Conservation (phyloP, 2,797 vertebrate genomes). For the Hafferia zeledoni region DNA sequence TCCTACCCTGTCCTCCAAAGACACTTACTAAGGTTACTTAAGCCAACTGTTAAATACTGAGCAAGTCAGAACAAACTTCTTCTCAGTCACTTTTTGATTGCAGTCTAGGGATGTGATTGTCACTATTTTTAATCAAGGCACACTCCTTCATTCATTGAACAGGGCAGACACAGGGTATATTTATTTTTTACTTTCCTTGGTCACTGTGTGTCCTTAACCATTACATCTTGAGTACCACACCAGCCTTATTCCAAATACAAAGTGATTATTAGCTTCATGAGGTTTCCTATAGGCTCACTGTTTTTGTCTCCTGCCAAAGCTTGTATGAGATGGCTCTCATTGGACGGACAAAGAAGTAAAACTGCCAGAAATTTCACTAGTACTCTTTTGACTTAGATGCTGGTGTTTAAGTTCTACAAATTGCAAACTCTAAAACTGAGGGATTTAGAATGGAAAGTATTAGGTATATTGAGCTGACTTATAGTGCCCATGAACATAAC, state of each 20-base stretch:
- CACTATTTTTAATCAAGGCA: neutral
- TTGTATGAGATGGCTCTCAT: neutral
- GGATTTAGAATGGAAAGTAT: neutral
- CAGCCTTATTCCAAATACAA: neutral
- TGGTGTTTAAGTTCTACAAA: neutral
- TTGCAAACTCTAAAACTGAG: neutral
- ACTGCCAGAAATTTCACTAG: neutral
- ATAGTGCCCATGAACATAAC: neutral
- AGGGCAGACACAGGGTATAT: neutral
- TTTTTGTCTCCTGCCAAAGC: neutral
- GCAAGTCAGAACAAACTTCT: neutral
- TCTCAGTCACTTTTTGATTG: neutral
- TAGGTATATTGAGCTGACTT: neutral
- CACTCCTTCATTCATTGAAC: neutral
- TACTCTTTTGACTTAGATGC: neutral
- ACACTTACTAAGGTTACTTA: neutral
- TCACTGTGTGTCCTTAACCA: neutral
- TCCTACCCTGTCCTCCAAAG: neutral
- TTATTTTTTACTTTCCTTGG: neutral
- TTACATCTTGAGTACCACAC: neutral
- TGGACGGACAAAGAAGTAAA: neutral
- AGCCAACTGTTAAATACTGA: neutral
- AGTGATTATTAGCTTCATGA: neutral
- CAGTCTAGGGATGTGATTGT: neutral
- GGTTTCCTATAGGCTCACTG: neutral